These are phyloP conservation scores for Pelecanoides urinatrix DNA, from an alignment of 2,113 vertebrate species.

Conservation along the genomic window DNA sequence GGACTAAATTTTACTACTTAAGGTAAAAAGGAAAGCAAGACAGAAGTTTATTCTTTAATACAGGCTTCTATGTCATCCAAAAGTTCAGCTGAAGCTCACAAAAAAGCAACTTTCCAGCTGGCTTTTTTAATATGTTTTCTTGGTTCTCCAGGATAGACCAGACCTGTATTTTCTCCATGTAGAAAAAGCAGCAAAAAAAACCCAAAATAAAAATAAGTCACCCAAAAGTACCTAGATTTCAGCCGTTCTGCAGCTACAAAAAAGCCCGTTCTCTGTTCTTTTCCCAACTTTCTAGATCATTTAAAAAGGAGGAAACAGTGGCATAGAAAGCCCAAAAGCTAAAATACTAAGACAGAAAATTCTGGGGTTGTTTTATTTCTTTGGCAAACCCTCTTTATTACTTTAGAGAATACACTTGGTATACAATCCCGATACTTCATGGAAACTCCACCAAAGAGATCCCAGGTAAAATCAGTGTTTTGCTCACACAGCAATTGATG, in stretches of 20 bases:
- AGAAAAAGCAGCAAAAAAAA: neutral
- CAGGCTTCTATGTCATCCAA: neutral
- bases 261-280: neutral
- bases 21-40: neutral
- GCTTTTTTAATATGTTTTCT: neutral
- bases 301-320: neutral
- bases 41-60: neutral
- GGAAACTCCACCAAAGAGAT: neutral
- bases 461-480: neutral
- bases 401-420: neutral
- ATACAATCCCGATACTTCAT: neutral
- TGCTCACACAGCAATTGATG: neutral
- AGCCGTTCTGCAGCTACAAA: neutral
- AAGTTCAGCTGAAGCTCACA: neutral
- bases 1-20: neutral
- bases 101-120: neutral
- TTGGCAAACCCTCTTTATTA: neutral
- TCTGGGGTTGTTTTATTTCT: neutral
- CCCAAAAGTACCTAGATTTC: neutral
- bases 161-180: neutral
- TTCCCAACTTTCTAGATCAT: neutral
- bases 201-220: neutral
- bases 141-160: neutral
- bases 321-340: neutral
- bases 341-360: neutral